These are phyloP conservation scores for Gymnopithys bicolor DNA, from an alignment of 2,797 vertebrate genomes.

Conservation along the genomic window DNA sequence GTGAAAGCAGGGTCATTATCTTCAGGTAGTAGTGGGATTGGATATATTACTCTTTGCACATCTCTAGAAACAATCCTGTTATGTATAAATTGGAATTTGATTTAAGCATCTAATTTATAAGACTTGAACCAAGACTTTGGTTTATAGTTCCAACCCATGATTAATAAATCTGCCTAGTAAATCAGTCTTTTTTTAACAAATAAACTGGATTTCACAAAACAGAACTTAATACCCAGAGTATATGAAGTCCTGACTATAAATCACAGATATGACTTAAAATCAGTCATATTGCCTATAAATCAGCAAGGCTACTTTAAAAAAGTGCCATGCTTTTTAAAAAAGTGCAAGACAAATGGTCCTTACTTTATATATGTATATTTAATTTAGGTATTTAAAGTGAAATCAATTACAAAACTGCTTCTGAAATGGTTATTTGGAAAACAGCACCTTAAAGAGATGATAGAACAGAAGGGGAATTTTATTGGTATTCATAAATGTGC, in stretches of 20 bases:
- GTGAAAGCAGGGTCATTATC: neutral
- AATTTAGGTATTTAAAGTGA: conserved; percentile 59
- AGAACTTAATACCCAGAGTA: conserved; percentile 32
- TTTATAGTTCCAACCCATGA: conserved; percentile 50
- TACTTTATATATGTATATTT: conserved; percentile 55
- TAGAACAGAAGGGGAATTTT: conserved; percentile 7
- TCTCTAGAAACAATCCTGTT: conserved; percentile 28
- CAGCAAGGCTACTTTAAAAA: conserved; percentile 41
- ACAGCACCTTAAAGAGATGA: conserved; percentile 5
- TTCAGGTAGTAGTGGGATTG: conserved; percentile 17
- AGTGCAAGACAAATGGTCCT: conserved; percentile 40
- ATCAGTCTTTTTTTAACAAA: conserved; percentile 58
- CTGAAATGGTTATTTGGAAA: conserved; percentile 48
- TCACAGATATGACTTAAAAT: conserved; percentile 38
- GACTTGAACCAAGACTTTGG: conserved; percentile 13
- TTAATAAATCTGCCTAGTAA: conserved; percentile 61
- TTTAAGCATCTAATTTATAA: conserved; percentile 62
- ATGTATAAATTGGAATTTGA: conserved; percentile 63
- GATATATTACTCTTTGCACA: conserved; percentile 21
- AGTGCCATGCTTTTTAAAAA: conserved; percentile 18
- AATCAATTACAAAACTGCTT: conserved; percentile 51
- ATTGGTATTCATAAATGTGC: conserved; percentile 37
- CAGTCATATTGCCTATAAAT: conserved; percentile 60
- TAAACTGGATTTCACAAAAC: conserved; percentile 56
- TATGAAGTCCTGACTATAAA: conserved; percentile 48